These are phyloP conservation scores for Halictus rubicundus DNA, from an alignment of 1,140 invertebrate species.

Conservation along the genomic window DNA sequence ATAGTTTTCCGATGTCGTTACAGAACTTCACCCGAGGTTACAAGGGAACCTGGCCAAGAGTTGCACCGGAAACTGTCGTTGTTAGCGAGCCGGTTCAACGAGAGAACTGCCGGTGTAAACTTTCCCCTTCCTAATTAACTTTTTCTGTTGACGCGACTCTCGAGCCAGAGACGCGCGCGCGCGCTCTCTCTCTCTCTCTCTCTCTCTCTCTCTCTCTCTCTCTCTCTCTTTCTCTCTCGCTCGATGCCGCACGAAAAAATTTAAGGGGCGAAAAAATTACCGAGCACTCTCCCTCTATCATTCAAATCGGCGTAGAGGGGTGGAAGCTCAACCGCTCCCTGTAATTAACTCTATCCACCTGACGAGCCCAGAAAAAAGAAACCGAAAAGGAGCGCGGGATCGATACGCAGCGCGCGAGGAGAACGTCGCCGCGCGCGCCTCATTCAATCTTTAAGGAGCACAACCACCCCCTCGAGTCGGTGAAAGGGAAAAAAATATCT, in stretches of 20 bases:
- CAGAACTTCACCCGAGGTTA: not conserved
- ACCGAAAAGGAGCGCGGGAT: not conserved
- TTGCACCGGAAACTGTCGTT: not conserved
- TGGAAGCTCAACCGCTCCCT: slow-evolving; percentile 6
- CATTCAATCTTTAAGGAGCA: not conserved
- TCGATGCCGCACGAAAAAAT: slow-evolving; percentile 4
- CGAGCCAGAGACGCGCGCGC: slow-evolving; percentile 1
- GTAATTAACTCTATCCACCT: slow-evolving; percentile 43
- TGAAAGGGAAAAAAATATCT: not conserved
- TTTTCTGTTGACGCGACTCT: slow-evolving; percentile 4
- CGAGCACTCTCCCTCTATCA: not conserved
- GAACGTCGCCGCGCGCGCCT: not conserved
- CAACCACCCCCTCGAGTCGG: not conserved
- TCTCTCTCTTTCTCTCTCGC: no score
- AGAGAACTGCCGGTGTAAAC: not conserved
- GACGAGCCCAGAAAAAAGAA: not conserved
- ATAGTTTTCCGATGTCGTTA: not conserved
- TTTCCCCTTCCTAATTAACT: slow-evolving; percentile 9
- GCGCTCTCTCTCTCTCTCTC: no score
- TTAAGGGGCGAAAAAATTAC: not conserved
- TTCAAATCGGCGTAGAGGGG: slow-evolving; percentile 11
- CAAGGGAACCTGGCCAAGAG: not conserved
- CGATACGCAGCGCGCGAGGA: slow-evolving; percentile 2
- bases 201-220: no score
- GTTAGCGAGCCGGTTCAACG: not conserved